phyloP scores from a whole-genome alignment of 2,888 invertebrate species.

The Hydroisotoma schaefferi region DNA sequence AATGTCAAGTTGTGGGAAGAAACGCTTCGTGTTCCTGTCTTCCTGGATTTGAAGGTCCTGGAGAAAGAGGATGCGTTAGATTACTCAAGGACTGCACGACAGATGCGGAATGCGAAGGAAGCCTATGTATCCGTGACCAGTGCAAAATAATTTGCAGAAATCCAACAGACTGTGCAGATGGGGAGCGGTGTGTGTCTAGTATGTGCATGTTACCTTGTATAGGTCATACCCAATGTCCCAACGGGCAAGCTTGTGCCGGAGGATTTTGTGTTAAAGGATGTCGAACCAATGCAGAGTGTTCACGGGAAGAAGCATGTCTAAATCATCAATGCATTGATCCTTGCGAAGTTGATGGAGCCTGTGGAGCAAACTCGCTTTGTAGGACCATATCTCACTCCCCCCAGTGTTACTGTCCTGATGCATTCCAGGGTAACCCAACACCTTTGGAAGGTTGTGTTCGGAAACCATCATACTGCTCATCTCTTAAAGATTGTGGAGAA shows the following conservation, averaged over 20 bases:
- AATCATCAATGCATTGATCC: conserved; percentile 80
- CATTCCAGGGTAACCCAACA: conserved; percentile 81
- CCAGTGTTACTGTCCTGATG: conserved; percentile 72
- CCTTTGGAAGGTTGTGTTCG: conserved; percentile 86
- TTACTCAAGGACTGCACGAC: conserved; percentile 63
- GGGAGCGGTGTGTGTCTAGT: conserved; percentile 73
- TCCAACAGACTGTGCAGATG: conserved; percentile 70
- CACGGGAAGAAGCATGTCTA: conserved; percentile 68
- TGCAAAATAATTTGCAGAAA: conserved; percentile 77
- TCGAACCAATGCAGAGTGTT: conserved; percentile 64
- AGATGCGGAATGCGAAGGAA: conserved; percentile 74
- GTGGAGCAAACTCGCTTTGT: conserved; percentile 74
- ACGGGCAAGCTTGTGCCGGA: conserved; percentile 73
- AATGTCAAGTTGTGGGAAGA: conserved; percentile 68
- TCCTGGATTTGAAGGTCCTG: conserved; percentile 67
- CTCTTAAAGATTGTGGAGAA: conserved; percentile 64
- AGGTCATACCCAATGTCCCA: conserved; percentile 74
- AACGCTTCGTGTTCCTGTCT: conserved; percentile 72
- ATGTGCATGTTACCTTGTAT: conserved; percentile 76
- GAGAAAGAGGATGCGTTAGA: conserved; percentile 68
- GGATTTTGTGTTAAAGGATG: conserved; percentile 80
- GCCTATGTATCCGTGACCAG: conserved; percentile 75
- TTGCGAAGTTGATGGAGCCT: conserved; percentile 67
- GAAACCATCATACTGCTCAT: conserved; percentile 67
- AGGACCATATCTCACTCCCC: conserved; percentile 43